phyloP scores from a whole-genome alignment of 2,113 vertebrate species.

The Leuciscus idus region DNA sequence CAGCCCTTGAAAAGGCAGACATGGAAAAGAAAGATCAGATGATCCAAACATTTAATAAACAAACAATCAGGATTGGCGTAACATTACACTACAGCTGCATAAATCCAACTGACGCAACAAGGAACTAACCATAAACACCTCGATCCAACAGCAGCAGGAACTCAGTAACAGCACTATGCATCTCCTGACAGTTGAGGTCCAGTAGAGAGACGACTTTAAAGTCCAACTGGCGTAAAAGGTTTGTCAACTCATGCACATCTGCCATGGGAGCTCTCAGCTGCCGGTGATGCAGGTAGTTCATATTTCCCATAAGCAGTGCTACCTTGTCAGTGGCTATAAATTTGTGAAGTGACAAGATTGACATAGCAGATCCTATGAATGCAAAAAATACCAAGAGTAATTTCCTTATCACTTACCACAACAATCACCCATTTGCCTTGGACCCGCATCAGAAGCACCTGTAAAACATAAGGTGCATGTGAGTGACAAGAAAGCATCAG shows the following conservation, averaged over 20 bases:
- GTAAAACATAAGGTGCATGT: conserved; percentile 47
- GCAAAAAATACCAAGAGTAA: background rate
- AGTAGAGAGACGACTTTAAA: conserved; percentile 89
- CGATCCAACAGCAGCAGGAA: conserved; percentile 85
- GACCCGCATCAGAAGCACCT: conserved; percentile 25
- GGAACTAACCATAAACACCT: conserved; percentile 81
- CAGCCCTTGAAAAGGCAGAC: conserved; percentile 72
- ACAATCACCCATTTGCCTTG: conserved; percentile 54
- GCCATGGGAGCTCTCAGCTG: conserved; percentile 82
- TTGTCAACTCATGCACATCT: conserved; percentile 81
- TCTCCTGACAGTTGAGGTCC: conserved; percentile 84
- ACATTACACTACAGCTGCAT: background rate
- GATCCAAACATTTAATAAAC: background rate
- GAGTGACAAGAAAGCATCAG: background rate
- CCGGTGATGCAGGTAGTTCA: conserved; percentile 83
- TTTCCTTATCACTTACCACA: conserved; percentile 63
- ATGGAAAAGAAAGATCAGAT: background rate
- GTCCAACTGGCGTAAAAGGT: conserved; percentile 83
- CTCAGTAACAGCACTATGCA: conserved; percentile 83
- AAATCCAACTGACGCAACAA: background rate
- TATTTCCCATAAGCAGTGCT: conserved; percentile 86
- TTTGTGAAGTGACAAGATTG: background rate
- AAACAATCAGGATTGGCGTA: background rate
- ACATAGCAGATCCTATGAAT: background rate
- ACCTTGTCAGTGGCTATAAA: conserved; percentile 86